Evolutionary conservation across 2,113 vertebrate genomes (phyloP).

Genomic region (Pitta sordida): DNA sequence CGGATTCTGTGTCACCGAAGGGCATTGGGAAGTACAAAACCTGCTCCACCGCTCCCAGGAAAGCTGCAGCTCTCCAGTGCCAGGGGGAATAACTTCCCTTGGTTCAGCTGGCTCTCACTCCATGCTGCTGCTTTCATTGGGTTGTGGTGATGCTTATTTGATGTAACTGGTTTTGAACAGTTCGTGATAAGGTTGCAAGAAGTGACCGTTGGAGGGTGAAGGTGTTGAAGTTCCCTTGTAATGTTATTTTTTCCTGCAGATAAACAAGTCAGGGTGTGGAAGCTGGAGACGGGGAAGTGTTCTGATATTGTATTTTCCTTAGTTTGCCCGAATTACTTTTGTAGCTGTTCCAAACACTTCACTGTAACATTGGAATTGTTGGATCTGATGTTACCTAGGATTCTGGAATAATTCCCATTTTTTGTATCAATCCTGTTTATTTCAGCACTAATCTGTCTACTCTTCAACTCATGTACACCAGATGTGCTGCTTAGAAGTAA

Average conservation of each 20-base stretch:
- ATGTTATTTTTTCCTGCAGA: not conserved
- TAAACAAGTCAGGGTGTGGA: not conserved
- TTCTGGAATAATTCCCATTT: not conserved
- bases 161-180: not conserved
- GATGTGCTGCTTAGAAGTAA: not conserved
- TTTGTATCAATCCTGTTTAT: not conserved
- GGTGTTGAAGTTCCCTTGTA: not conserved
- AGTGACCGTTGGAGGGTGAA: not conserved
- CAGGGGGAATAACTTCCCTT: not conserved
- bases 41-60: fast-evolving
- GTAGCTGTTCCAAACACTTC: not conserved
- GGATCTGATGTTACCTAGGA: not conserved
- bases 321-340: not conserved
- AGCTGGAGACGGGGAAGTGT: not conserved
- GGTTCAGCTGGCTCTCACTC: not conserved
- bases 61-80: not conserved
- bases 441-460: not conserved
- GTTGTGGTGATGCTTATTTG: not conserved
- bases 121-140: not conserved
- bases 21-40: not conserved
- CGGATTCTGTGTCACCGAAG: not conserved
- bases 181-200: not conserved
- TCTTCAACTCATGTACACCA: not conserved
- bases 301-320: not conserved
- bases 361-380: not conserved